Base-by-base conservation (phyloP, 2,113 vertebrate genomes). In the Elgaria multicarinata region DNA sequence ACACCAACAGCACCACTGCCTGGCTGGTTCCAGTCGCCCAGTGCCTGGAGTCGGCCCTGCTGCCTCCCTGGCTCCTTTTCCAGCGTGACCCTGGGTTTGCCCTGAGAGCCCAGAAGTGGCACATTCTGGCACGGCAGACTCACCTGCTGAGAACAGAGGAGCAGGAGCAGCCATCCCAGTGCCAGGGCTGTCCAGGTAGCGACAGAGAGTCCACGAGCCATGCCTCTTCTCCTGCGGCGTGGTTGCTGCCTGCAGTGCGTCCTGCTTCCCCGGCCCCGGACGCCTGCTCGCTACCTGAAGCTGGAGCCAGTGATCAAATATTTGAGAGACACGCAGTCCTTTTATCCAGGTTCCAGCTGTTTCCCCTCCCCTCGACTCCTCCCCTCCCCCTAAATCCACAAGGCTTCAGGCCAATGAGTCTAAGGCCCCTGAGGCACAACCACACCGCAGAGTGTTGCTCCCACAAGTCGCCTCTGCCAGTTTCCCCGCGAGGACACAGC, bases 131-230 rank as follows among this genome's bases (percentile, higher is more conserved):
- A 55, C 18, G 26, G 46, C 0, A 0, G 16, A 92, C 69, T n/a
- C 42, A 91, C 84, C 82, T 91, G 90, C 31, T 89, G 36, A 39
- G 42, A 50, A 66, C 42, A n/a, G 36, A 83, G 66, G 33, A 93
- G 66, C 58, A 94, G 83, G 71, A 92, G 88, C 26, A 88, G 26
- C 12, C 75, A 20, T 33, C 74, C 74, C 55, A 66, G 33, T 53
- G 39, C 10, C n/a, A 71, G 46, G 10, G 16, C 6, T 28, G 53
- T 24, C 6, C 44, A 28, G n/a, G 6, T 4, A 9, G 2, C 28
- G 2, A 26, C 42, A 8, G 64, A 50, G 10, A 26, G 14, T 33
- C 28, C 28, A 13, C 39, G 33, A 26, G 39, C 53, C 78, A 64
- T 74, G 69, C n/a, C 36, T 18, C 16, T 2, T 16, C 67, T 14